A percentile compares a stretch with the other conserved stretches of the same genome.
Conservation (phyloP, 2,113 vertebrate genomes). For the Orthochromis malagaraziensis region DNA sequence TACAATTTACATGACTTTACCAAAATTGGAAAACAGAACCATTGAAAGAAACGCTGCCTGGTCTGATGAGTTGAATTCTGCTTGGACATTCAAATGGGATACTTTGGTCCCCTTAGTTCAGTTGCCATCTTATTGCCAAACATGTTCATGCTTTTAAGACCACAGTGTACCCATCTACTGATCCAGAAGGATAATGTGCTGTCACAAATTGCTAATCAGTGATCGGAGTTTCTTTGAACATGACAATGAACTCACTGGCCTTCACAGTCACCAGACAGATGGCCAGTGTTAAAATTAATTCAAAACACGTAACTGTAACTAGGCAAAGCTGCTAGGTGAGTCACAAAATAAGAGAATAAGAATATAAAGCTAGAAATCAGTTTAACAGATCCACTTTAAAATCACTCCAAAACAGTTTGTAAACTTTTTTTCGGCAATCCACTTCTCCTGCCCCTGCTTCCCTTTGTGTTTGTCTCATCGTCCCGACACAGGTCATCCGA, state of each 20-base stretch:
- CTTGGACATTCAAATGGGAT: not conserved
- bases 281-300: not conserved
- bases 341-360: not conserved
- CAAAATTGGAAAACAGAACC: not conserved
- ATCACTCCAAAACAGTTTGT: not conserved
- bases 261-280: not conserved
- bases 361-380: not conserved
- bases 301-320: not conserved
- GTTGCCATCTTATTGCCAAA: not conserved
- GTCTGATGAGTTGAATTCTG: not conserved
- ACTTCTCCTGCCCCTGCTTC: not conserved
- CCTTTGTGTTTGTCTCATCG: not conserved
- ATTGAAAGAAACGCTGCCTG: not conserved
- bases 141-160: not conserved
- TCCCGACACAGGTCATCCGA: slow-evolving; percentile 83
- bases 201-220: not conserved
- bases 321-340: not conserved
- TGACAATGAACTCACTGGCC: not conserved
- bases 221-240: not conserved
- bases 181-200: not conserved
- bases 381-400: not conserved
- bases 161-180: not conserved
- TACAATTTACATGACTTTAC: not conserved
- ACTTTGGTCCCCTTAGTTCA: not conserved
- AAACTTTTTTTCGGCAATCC: not conserved